Percentiles rank a stretch among this genome's conserved stretches.
These are phyloP conservation scores for Hemistola chrysoprasaria DNA, from an alignment of 2,888 invertebrate genomes.

Conservation along the genomic window DNA sequence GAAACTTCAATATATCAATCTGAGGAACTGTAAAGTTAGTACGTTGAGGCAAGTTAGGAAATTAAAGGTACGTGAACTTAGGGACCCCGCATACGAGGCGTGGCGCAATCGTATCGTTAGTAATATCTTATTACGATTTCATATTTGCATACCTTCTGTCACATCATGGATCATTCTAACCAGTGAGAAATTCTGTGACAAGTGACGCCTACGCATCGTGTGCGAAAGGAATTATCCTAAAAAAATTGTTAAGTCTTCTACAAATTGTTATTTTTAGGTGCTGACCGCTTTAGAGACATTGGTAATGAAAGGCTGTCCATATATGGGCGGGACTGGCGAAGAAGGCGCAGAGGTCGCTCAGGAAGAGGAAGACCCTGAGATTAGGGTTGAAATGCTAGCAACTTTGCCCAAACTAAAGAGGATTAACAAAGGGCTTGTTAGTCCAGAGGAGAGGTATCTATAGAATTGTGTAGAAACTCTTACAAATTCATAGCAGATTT, in stretches of 20 bases:
- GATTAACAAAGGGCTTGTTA: constrained; percentile 77
- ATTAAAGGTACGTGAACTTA: constrained; percentile 57
- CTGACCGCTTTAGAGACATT: constrained; percentile 74
- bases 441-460: constrained; percentile 72
- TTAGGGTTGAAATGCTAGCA: constrained; percentile 73
- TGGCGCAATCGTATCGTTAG: too few relatives aligned
- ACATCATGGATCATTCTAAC: too few relatives aligned
- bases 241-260: too few relatives aligned
- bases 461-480: background rate
- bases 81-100: too few relatives aligned
- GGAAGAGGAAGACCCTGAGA: constrained; percentile 59
- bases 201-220: too few relatives aligned
- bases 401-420: constrained; percentile 77
- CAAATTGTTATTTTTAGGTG: constrained; percentile 41
- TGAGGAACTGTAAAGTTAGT: constrained; percentile 78
- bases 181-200: too few relatives aligned
- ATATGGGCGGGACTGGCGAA: constrained; percentile 71
- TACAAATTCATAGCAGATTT: too few relatives aligned
- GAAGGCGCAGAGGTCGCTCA: constrained; percentile 51
- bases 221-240: too few relatives aligned
- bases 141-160: too few relatives aligned
- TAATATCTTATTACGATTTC: too few relatives aligned
- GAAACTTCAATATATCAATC: constrained; percentile 80
- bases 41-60: constrained; percentile 79
- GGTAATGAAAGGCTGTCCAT: constrained; percentile 79